Conservation (phyloP, 2,888 invertebrate species). For the Andrena chrysosceles region DNA sequence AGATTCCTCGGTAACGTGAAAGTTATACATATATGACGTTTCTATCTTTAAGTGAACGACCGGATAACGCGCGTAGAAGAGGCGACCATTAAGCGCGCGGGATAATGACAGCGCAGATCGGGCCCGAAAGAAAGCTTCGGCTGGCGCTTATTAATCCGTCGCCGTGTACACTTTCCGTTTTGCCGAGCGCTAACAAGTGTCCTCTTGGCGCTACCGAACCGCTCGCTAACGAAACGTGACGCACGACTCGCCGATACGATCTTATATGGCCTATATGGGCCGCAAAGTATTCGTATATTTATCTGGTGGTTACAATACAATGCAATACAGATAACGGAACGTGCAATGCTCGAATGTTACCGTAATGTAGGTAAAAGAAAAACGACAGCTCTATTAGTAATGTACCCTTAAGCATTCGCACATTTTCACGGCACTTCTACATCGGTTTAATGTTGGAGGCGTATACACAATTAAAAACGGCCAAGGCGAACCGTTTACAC, state of each 20-base stretch:
- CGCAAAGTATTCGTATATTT: background rate
- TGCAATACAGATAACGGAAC: no score
- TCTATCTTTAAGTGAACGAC: conserved; percentile 54
- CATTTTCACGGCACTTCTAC: no score
- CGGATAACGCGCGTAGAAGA: conserved; percentile 50
- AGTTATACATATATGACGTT: conserved; percentile 65
- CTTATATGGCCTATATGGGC: no score
- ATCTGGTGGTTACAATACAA: background rate
- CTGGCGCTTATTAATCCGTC: background rate
- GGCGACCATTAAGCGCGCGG: conserved; percentile 29
- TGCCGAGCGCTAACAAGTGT: background rate
- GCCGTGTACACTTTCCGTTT: conserved; percentile 29
- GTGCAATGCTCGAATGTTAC: no score
- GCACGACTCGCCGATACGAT: no score
- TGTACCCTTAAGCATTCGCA: no score
- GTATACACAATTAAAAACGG: no score
- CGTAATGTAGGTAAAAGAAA: background rate
- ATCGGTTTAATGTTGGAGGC: no score
- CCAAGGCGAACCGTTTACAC: no score
- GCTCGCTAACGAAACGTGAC: no score
- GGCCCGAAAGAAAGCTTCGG: background rate
- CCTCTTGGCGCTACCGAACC: no score
- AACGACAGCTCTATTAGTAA: no score
- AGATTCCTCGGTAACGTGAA: conserved; percentile 61
- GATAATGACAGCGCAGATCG: conserved; percentile 30